Percentiles rank a stretch among this genome's conserved stretches.
phyloP scores from a whole-genome alignment of 2,888 invertebrate species.

The Tipula vernalis region DNA sequence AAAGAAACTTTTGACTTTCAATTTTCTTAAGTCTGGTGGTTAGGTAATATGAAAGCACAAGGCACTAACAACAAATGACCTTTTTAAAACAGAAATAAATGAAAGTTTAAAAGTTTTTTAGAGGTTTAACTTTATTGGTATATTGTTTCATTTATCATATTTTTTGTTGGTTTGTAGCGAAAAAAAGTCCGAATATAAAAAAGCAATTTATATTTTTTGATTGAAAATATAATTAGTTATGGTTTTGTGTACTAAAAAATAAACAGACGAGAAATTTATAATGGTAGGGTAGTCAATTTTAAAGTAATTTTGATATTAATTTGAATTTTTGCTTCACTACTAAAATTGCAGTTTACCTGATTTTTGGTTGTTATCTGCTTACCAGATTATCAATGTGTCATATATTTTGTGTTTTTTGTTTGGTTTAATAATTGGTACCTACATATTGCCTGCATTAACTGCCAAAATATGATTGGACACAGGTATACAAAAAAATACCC shows the following conservation, averaged over 20 bases:
- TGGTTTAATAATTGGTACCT: no score
- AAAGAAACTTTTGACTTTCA: not conserved
- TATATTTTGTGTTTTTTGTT: no score
- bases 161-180: not conserved
- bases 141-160: not conserved
- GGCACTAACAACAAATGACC: not conserved
- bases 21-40: not conserved
- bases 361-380: no score
- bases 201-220: not conserved
- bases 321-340: no score
- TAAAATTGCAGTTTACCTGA: no score
- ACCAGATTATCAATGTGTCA: no score
- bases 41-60: not conserved
- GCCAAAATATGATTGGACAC: no score
- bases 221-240: not conserved
- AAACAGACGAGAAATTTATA: no score
- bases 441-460: no score
- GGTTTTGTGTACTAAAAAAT: not conserved
- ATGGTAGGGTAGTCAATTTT: no score
- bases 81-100: not conserved
- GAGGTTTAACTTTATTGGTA: not conserved
- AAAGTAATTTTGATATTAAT: no score
- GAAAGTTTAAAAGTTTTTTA: not conserved
- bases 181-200: not conserved
- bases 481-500: no score